A percentile compares a stretch with the other conserved stretches of the same genome.
Evolutionary conservation across 53 echinoderm and acorn worm genomes (phyloP).

Genomic region (Astropecten irregularis): DNA sequence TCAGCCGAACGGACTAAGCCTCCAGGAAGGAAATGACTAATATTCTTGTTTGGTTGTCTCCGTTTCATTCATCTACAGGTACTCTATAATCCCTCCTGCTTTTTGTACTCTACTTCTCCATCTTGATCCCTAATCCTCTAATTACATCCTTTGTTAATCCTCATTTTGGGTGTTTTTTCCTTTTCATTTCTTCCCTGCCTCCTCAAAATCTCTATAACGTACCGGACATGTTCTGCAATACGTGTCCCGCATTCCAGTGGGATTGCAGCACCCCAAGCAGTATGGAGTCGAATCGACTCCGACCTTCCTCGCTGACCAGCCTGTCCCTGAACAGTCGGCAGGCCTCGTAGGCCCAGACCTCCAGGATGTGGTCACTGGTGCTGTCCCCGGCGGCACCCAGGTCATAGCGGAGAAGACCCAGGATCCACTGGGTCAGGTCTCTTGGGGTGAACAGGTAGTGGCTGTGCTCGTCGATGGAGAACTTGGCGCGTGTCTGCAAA

Average conservation of each 20-base stretch:
- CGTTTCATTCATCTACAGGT: too few species aligned
- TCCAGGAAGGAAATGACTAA: too few species aligned
- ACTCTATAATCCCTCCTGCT: too few species aligned
- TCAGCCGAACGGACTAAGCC: too few species aligned
- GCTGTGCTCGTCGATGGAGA: constrained; percentile 96
- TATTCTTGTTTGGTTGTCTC: too few species aligned
- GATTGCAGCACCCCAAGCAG: constrained; percentile 83
- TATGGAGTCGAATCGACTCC: constrained; percentile 84
- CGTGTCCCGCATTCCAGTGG: constrained; percentile 97
- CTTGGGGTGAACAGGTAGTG: constrained; percentile 99
- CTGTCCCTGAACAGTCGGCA: constrained; percentile 86
- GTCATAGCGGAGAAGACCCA: constrained; percentile 93
- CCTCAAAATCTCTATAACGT: neutral
- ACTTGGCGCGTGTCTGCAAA: constrained; percentile 78
- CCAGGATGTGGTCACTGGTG: constrained; percentile 85
- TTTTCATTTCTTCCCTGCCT: too few species aligned
- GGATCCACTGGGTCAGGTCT: constrained; percentile 96
- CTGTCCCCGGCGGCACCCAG: constrained; percentile 76
- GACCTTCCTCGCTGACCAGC: constrained; percentile 84
- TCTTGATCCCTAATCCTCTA: too few species aligned
- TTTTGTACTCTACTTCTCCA: too few species aligned
- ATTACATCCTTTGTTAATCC: too few species aligned
- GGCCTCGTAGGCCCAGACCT: constrained; percentile 97
- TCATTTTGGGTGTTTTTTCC: too few species aligned
- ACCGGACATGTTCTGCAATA: constrained; percentile 83